Evolutionary conservation across 2,113 vertebrate genomes (phyloP).

Genomic region (Albula glossodonta): DNA sequence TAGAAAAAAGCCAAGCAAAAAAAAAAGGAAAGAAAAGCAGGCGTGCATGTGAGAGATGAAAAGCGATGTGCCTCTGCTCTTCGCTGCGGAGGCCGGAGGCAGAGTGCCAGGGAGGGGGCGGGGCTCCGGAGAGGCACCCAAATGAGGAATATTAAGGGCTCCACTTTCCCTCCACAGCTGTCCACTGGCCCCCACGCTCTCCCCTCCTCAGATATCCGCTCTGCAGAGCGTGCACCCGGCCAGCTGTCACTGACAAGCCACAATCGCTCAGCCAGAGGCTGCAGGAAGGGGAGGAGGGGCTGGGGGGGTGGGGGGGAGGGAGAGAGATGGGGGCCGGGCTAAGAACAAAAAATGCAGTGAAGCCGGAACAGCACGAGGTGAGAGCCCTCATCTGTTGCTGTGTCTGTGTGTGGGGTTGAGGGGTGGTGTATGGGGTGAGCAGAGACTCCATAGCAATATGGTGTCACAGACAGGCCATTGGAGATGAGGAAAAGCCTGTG

Average conservation of each 20-base stretch:
- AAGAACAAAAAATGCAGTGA: too few species aligned
- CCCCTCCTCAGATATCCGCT: neutral
- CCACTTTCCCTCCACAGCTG: neutral
- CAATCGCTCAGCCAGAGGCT: neutral
- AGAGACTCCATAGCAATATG: too few species aligned
- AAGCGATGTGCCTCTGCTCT: neutral
- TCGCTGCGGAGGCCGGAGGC: neutral
- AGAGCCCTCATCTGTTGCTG: neutral
- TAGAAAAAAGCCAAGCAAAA: conserved; percentile 10
- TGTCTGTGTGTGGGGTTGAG: too few species aligned
- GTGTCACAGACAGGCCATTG: too few species aligned
- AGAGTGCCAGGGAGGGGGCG: neutral
- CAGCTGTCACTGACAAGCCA: neutral
- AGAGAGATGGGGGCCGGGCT: too few species aligned
- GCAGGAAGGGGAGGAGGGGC: neutral
- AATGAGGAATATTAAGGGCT: neutral
- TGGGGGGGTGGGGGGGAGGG: neutral
- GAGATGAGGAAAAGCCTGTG: neutral
- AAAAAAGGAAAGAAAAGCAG: neutral
- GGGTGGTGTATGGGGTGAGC: too few species aligned
- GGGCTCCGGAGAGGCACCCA: neutral
- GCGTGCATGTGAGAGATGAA: neutral
- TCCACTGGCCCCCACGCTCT: neutral
- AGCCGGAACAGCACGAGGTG: neutral
- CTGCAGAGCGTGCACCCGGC: neutral